Conservation (phyloP, 2,113 vertebrate species). For the Corynorhinus townsendii region DNA sequence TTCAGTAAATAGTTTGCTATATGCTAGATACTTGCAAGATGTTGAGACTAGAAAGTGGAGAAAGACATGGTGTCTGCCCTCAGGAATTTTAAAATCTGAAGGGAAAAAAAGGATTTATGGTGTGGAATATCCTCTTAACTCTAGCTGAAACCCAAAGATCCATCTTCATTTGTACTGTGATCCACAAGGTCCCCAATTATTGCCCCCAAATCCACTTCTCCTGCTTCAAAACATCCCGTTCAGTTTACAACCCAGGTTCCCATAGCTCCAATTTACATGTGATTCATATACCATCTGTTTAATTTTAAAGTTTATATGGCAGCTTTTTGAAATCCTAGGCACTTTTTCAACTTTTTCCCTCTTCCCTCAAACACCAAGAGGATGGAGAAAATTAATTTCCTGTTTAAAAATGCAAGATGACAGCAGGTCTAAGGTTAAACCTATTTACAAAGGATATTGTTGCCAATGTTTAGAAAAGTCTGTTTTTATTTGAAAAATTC, state of each 20-base stretch:
- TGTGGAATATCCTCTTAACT: slow-evolving; percentile 71
- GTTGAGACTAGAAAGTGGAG: not conserved
- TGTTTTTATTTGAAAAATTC: slow-evolving; percentile 80
- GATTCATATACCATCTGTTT: slow-evolving; percentile 88
- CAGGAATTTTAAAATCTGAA: slow-evolving; percentile 28
- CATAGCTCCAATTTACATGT: slow-evolving; percentile 83
- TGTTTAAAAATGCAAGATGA: slow-evolving; percentile 86
- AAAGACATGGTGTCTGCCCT: slow-evolving; percentile 25
- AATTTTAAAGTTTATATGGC: slow-evolving; percentile 88
- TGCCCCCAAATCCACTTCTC: slow-evolving; percentile 72
- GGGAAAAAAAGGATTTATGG: slow-evolving; percentile 68
- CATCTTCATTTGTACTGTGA: slow-evolving; percentile 79
- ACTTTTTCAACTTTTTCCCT: slow-evolving; percentile 80
- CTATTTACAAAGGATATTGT: slow-evolving; percentile 83
- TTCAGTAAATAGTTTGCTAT: not conserved
- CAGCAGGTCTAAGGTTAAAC: slow-evolving; percentile 84
- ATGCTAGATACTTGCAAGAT: not conserved
- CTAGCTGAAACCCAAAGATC: slow-evolving; percentile 69
- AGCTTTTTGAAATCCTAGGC: slow-evolving; percentile 82
- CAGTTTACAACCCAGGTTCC: slow-evolving; percentile 78
- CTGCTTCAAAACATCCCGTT: slow-evolving; percentile 77
- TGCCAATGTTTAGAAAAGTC: slow-evolving; percentile 79
- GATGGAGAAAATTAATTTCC: slow-evolving; percentile 88
- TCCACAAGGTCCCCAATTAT: slow-evolving; percentile 76
- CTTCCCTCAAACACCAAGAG: slow-evolving; percentile 75